Evolutionary conservation across 2,797 vertebrate genomes (phyloP), one percentile per base, ranked within the genome.

Genomic region (Gobio occitaniae): DNA sequence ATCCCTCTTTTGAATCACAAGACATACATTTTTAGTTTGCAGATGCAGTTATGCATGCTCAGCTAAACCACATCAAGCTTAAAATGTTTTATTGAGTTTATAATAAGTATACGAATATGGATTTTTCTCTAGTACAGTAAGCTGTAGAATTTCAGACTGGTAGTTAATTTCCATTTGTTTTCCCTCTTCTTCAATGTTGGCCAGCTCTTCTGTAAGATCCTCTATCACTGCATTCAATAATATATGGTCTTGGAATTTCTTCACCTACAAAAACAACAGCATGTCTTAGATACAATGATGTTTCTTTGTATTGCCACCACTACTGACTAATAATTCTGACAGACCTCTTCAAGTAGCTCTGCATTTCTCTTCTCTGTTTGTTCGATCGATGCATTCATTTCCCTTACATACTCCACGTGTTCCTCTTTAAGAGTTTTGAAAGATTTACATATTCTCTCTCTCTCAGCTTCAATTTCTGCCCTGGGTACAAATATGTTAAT

Each of bases 281-380:
- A 52, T 16, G 32, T 3, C 21, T 77, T 50, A 82, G 7, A 71
- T 38, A 16, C 25, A 54, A 6, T 48, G 4, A 52, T 10, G 9
- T 74, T 19, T 78, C n/a, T 50, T 36, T 36, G 36, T 41, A 69
- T 15, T 76, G 48, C 5, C 59, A 83, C 12, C 59, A 19, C 32
- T 76, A 10, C n/a, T 25, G 25, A 13, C 17, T 15, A 38, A 77
- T 44, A 48, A 47, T 25, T 68, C 59, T 80, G 71, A 0, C 61
- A n/a, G 0, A 90, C 90, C 89, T 93, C 87, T 61, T 94, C 90
- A 16, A 8, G 86, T 15, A 95, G 92, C 71, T 91, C 84, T 61
- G 82, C 74, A 17, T 89, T 84, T 84, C 89, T 92, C 68, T 36
- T 87, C 81, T 68, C 88, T 9, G 80, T 72, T 52, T 9, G 0